phyloP scores from a whole-genome alignment of 2,113 vertebrate species.

The Tamias sibiricus region DNA sequence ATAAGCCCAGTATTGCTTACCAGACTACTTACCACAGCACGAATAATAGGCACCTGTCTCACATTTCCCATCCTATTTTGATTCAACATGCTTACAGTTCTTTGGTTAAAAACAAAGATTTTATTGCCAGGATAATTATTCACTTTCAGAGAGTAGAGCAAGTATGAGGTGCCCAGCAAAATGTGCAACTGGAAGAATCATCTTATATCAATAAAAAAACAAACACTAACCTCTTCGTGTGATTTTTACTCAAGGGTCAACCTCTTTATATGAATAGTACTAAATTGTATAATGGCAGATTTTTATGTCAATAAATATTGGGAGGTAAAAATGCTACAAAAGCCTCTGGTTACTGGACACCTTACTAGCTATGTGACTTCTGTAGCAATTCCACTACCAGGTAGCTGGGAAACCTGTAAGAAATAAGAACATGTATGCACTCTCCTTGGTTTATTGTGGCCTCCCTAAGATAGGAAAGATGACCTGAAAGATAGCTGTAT shows the following conservation, averaged over 20 bases:
- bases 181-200: background rate
- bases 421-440: background rate
- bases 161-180: background rate
- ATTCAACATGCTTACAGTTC: conserved; percentile 27
- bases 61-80: background rate
- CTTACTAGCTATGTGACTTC: background rate
- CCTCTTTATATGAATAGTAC: conserved; percentile 1
- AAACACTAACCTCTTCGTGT: background rate
- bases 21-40: background rate
- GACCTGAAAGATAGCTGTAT: background rate
- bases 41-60: background rate
- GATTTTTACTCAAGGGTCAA: background rate
- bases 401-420: conserved; percentile 14
- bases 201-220: conserved; percentile 30
- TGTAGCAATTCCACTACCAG: background rate
- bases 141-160: conserved; percentile 35
- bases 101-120: conserved; percentile 39
- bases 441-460: background rate
- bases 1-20: background rate
- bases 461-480: background rate
- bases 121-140: conserved; percentile 38
- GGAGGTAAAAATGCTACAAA: background rate
- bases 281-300: background rate
- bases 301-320: conserved; percentile 30
- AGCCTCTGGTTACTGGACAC: background rate